Base-by-base conservation (phyloP, 2,797 vertebrate species). In the Poeciliopsis presidionis region DNA sequence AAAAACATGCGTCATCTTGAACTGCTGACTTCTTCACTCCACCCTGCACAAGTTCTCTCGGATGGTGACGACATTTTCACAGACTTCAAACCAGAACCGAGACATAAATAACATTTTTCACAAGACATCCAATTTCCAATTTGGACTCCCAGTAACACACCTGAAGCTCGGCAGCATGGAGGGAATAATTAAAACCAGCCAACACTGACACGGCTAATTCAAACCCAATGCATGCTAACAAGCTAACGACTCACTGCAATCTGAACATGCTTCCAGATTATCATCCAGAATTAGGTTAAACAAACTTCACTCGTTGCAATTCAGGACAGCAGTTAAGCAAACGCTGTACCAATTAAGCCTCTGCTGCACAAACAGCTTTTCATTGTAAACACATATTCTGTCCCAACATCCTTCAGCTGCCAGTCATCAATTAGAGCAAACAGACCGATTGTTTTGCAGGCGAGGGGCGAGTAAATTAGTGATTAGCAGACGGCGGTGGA, bases 341-440 rank as follows among this genome's bases (percentile, higher is more conserved):
- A 75, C 43, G 47, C 30, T 22, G 12, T 30, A 51, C 22, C 30
- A 61, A 39, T 83, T 75, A 73, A 30, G 36, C 63, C 65, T 86
- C 49, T 49, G 59, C 61, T 67, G 30, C 43, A 45, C 59, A 70
- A 78, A 28, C 36, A 78, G 63, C 25, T 72, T 61, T 72, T 47
- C 13, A 59, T 67, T 79, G 63, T 25, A 63, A 83, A 81, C 67
- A 73, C 16, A 72, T 79, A 75, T 81, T 77, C 74, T 30, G 47
- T 76, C 55, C 70, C 8, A 22, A 59, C 14, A 65, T 79, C 78
- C 79, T 83, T 78, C 81, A 70, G 81, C 87, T 90, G 87, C 78
- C 90, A 87, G 78, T 90, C 84, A 89, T 77, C 81, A 82, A 88
- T 87, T 86, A 87, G 72, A 84, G 79, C 78, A 67, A 59, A 73